Conservation (phyloP, 1,140 invertebrate genomes). For the Drosophila quadrilineata region DNA sequence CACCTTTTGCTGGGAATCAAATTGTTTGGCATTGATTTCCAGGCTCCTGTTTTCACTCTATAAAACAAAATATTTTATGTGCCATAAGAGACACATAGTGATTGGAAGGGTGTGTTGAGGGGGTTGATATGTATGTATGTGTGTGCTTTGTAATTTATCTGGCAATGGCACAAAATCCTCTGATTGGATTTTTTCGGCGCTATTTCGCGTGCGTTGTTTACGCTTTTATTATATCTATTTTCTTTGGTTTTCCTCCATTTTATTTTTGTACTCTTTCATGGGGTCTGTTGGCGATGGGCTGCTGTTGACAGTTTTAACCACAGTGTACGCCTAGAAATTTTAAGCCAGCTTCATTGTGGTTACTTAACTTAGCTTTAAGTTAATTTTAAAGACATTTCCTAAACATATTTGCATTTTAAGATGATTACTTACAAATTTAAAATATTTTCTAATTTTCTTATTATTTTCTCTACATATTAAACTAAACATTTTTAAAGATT, state of each 20-base stretch:
- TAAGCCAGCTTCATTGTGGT: neutral
- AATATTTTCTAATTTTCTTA: too few species aligned
- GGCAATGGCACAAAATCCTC: constrained; percentile 37
- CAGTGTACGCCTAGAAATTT: constrained; percentile 3
- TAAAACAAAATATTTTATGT: constrained; percentile 42
- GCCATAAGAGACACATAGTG: neutral
- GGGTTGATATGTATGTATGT: constrained; percentile 23
- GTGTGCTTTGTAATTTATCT: constrained; percentile 60
- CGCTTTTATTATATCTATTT: constrained; percentile 4
- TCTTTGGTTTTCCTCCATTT: constrained; percentile 3
- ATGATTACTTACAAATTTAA: too few species aligned
- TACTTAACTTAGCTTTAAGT: too few species aligned
- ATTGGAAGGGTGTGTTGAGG: constrained; percentile 19
- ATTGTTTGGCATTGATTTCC: constrained; percentile 59
- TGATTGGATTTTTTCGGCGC: constrained; percentile 68
- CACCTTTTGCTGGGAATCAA: constrained; percentile 36
- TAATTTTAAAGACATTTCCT: too few species aligned
- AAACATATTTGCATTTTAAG: too few species aligned
- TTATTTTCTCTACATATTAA: too few species aligned
- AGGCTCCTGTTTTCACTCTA: constrained; percentile 23
- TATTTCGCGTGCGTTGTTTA: constrained; percentile 40
- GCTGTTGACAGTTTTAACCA: constrained; percentile 49
- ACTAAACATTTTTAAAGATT: too few species aligned
- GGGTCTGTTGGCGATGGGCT: neutral
- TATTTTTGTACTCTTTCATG: constrained; percentile 2